These are phyloP conservation scores for Epinotia ramella DNA, from an alignment of 2,888 invertebrate species.

Conservation along the genomic window DNA sequence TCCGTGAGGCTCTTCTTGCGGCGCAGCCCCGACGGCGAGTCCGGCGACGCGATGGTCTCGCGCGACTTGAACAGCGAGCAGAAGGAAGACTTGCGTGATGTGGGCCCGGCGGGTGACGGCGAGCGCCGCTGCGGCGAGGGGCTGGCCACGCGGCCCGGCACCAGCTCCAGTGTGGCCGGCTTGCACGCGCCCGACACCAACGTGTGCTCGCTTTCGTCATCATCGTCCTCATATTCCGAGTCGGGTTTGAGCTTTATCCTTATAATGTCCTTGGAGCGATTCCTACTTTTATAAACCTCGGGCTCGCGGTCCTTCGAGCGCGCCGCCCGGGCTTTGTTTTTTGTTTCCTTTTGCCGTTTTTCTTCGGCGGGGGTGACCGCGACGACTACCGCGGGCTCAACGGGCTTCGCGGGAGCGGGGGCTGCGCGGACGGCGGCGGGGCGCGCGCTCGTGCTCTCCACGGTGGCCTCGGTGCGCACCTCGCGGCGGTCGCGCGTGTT, in stretches of 20 bases:
- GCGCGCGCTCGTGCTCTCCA: conserved; percentile 58
- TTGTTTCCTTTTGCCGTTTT: conserved; percentile 67
- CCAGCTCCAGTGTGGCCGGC: conserved; percentile 86
- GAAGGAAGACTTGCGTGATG: conserved; percentile 92
- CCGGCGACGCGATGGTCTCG: conserved; percentile 87
- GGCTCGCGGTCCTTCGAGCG: conserved; percentile 66
- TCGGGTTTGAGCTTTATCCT: conserved; percentile 91
- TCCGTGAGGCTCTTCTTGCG: conserved; percentile 76
- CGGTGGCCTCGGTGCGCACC: conserved; percentile 72
- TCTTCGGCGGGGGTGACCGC: conserved; percentile 58
- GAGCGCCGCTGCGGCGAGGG: conserved; percentile 72
- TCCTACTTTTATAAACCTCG: conserved; percentile 67
- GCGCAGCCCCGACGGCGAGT: conserved; percentile 83
- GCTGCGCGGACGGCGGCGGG: conserved; percentile 35
- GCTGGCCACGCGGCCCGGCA: conserved; percentile 60
- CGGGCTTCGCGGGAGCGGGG: conserved; percentile 29
- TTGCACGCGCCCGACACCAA: conserved; percentile 74
- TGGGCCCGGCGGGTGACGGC: conserved; percentile 88
- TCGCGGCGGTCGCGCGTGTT: conserved; percentile 69
- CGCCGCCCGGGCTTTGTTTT: conserved; percentile 64
- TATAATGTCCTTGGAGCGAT: conserved; percentile 76
- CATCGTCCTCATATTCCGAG: conserved; percentile 86
- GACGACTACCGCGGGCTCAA: conserved; percentile 45
- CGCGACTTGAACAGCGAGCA: conserved; percentile 92
- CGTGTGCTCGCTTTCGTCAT: conserved; percentile 61